Conservation (phyloP, 2,113 vertebrate genomes). For the Lichenostomus cassidix region DNA sequence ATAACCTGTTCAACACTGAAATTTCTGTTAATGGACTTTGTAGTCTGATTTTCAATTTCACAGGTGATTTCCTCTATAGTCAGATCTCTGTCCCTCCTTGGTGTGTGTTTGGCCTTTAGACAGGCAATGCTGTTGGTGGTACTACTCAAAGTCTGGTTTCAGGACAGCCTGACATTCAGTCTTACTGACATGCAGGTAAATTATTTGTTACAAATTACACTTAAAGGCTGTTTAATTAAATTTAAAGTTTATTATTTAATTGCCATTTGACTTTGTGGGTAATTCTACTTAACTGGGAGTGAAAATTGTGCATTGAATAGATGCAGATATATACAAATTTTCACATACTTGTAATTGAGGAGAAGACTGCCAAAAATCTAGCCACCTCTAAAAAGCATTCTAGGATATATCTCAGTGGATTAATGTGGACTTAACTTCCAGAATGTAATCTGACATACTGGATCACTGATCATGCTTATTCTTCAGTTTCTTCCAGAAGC, state of each 20-base stretch:
- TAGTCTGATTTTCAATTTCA: not conserved
- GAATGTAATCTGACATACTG: not conserved
- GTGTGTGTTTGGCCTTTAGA: not conserved
- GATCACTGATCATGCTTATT: not conserved
- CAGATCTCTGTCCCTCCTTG: not conserved
- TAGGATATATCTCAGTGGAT: not conserved
- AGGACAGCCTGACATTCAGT: not conserved
- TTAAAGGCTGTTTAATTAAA: not conserved
- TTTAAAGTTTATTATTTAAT: not conserved
- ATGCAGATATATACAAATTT: not conserved
- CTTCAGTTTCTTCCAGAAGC: not conserved
- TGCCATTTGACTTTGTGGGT: not conserved
- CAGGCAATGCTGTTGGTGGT: not conserved
- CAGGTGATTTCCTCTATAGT: not conserved
- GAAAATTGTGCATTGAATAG: fast-evolving
- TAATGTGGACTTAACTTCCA: not conserved
- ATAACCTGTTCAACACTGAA: not conserved
- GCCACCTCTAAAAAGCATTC: not conserved
- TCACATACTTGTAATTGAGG: not conserved
- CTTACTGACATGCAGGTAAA: not conserved
- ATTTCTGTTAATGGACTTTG: not conserved
- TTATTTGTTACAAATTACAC: not conserved
- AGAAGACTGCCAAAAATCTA: not conserved
- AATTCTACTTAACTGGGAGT: not conserved
- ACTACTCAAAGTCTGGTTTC: not conserved